Conservation (phyloP, 2,888 invertebrate species). For the Euclidia mi region DNA sequence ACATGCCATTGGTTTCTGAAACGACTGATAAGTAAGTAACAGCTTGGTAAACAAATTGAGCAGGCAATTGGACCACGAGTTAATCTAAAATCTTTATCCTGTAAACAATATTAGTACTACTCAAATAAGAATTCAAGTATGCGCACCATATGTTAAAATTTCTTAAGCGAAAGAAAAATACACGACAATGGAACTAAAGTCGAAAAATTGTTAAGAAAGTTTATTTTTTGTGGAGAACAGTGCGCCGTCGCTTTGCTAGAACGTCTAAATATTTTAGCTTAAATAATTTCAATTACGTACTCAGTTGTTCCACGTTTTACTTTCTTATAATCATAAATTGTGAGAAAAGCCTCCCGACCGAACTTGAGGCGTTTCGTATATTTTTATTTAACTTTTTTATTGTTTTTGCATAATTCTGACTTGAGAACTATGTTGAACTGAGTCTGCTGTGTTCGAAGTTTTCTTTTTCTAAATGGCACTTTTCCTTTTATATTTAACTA, state of each 20-base stretch:
- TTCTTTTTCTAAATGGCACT: not conserved
- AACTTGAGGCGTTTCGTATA: slow-evolving; percentile 28
- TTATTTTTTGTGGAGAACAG: slow-evolving; percentile 14
- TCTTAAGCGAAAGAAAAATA: too few species aligned
- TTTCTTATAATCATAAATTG: slow-evolving; percentile 36
- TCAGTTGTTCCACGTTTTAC: slow-evolving; percentile 24
- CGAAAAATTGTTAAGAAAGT: slow-evolving; percentile 1
- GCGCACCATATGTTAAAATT: too few species aligned
- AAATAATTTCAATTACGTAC: slow-evolving; percentile 36
- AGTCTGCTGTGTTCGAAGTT: not conserved
- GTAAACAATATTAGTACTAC: too few species aligned
- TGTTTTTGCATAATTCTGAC: slow-evolving; percentile 48
- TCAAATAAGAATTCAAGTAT: too few species aligned
- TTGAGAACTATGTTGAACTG: slow-evolving; percentile 13
- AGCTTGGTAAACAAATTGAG: too few species aligned
- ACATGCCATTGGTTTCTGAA: too few species aligned
- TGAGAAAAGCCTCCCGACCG: slow-evolving; percentile 14
- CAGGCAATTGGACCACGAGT: too few species aligned
- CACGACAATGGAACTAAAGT: not conserved
- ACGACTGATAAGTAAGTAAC: too few species aligned
- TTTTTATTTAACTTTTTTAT: slow-evolving; percentile 46
- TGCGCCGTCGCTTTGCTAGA: slow-evolving; percentile 9
- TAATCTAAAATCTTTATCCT: too few species aligned
- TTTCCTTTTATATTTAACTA: not conserved
- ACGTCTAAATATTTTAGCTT: slow-evolving; percentile 37